Evolutionary conservation across 2,797 vertebrate species (phyloP), one percentile per base, ranked within the genome.

Genomic region (Esox lucius): DNA sequence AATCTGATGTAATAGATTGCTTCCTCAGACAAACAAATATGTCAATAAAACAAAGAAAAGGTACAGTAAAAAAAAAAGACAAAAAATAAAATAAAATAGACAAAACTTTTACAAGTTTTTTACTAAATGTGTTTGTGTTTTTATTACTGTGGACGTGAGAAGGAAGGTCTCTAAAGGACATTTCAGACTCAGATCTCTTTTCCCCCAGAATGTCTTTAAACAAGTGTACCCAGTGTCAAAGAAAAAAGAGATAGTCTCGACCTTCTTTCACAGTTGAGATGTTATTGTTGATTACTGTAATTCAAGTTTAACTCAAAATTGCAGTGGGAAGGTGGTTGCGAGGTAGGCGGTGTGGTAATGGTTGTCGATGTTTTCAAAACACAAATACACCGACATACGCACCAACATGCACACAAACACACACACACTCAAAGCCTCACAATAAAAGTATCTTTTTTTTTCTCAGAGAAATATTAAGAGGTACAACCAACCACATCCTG

Each of bases 201-300:
- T 53, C 35, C 70, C 68, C 76, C 80, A 83, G 85, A 73, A 78
- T 84, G 87, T 87, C 87, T 87, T 93, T 92, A 96, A 94, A 93
- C 93, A 92, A 93, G 87, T 93, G 93, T 13, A 46, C 42, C 42
- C 92, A 88, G 93, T 93, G 94, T 95, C 95, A 94, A 95, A 96
- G 94, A 96, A 95, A 95, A 95, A 94, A 89, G 91, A 85, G 80
- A 82, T 78, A 75, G 82, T 82, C 84, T 82, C 90, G 91, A 94
- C 93, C 93, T 94, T 93, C 93, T 91, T 93, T 94, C 93, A 93
- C 93, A 93, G 93, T 92, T 91, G 92, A 95, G 91, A 92, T 94
- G 93, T 94, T 94, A 95, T 94, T 93, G 93, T 92, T 95, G 93
- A 94, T 94, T 93, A 94, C 93, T 92, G 84, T 95, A 93, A 94